Evolutionary conservation across 1,140 invertebrate genomes (phyloP).

Genomic region (Caerostris extrusa): DNA sequence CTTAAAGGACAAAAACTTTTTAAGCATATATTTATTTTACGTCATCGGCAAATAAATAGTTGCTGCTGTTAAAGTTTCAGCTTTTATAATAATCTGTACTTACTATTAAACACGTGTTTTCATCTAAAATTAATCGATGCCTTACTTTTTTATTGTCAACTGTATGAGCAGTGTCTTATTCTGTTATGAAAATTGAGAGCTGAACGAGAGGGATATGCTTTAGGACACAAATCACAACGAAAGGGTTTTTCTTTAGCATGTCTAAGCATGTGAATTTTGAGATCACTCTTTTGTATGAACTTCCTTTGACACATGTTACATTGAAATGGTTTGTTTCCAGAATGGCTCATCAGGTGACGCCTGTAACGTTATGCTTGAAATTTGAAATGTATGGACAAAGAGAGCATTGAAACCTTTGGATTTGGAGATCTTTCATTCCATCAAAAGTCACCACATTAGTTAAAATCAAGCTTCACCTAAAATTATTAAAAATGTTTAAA

Average conservation of each 20-base stretch:
- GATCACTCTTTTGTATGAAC: conserved; percentile 67
- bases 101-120: no score
- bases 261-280: conserved; percentile 85
- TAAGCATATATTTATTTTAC: no score
- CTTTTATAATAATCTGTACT: no score
- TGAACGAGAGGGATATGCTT: neutral
- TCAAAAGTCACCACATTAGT: neutral
- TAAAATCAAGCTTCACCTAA: neutral
- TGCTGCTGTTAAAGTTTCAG: no score
- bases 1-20: no score
- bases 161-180: neutral
- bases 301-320: conserved; percentile 46
- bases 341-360: conserved; percentile 20
- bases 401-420: neutral
- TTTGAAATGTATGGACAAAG: neutral
- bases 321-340: conserved; percentile 16
- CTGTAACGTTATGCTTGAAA: neutral
- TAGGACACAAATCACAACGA: conserved; percentile 87
- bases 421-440: neutral
- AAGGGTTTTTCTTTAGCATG: conserved; percentile 95
- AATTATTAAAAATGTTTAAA: neutral
- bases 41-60: no score
- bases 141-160: no score
- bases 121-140: no score
- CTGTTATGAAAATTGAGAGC: conserved; percentile 28